phyloP scores from a whole-genome alignment of 2,797 vertebrate genomes.

The Neomorphus geoffroyi region DNA sequence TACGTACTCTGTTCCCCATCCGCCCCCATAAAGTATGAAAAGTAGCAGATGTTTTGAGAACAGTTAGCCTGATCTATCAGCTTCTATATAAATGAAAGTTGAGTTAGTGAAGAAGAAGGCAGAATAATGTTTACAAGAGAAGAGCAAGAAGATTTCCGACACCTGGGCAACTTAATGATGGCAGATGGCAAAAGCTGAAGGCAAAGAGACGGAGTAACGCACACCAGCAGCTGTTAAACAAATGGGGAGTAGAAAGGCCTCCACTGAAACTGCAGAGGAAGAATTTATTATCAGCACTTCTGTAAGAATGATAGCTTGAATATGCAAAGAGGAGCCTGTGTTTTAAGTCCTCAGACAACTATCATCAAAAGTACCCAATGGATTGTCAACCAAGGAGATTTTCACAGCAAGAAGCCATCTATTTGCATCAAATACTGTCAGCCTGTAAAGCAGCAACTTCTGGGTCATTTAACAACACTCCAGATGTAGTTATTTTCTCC shows the following conservation, averaged over 20 bases:
- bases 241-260: conserved; percentile 29
- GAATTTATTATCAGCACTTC: background rate
- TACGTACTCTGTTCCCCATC: background rate
- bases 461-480: conserved; percentile 69
- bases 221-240: conserved; percentile 37
- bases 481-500: conserved; percentile 60
- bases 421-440: conserved; percentile 65
- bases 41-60: conserved; percentile 55
- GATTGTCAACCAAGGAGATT: conserved; percentile 41
- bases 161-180: conserved; percentile 51
- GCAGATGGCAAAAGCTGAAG: conserved; percentile 65
- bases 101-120: background rate
- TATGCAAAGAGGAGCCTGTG: conserved; percentile 15
- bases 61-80: conserved; percentile 49
- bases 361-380: background rate
- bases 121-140: conserved; percentile 46
- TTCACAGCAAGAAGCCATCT: conserved; percentile 47
- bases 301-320: background rate
- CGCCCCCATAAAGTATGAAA: conserved; percentile 3
- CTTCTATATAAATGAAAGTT: conserved; percentile 44
- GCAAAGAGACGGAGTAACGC: background rate
- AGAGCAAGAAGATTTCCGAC: conserved; percentile 34
- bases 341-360: conserved; percentile 33
- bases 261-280: background rate
- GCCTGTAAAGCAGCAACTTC: conserved; percentile 55